Evolutionary conservation across 2,888 invertebrate genomes (phyloP).

Genomic region (Aphidoletes aphidimyza): DNA sequence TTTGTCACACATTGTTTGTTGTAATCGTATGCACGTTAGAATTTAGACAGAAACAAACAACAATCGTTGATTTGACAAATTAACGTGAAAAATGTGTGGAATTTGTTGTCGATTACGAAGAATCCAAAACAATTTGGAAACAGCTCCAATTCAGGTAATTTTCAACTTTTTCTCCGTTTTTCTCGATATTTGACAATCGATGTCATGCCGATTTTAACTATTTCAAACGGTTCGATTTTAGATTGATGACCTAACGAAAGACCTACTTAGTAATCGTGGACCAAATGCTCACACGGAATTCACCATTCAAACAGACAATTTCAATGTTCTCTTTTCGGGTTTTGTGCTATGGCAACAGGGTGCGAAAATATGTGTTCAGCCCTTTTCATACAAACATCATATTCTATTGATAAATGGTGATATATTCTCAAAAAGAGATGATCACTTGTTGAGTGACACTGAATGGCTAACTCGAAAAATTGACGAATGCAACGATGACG

Average conservation of each 20-base stretch:
- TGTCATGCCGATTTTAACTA: background rate
- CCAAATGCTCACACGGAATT: conserved; percentile 58
- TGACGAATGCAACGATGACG: conserved; percentile 59
- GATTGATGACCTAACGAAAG: conserved; percentile 54
- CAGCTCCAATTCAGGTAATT: background rate
- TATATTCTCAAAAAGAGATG: conserved; percentile 73
- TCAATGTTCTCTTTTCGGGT: conserved; percentile 63
- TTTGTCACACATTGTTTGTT: background rate
- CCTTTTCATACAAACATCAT: conserved; percentile 72
- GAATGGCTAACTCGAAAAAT: conserved; percentile 67
- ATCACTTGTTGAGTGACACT: conserved; percentile 68
- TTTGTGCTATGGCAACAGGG: conserved; percentile 90
- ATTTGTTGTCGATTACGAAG: conserved; percentile 13
- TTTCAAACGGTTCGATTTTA: background rate
- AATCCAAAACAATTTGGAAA: background rate
- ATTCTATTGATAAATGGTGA: conserved; percentile 91
- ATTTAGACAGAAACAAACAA: background rate
- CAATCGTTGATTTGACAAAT: background rate
- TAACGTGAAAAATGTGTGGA: conserved; percentile 43
- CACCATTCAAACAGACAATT: background rate
- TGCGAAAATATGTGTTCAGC: conserved; percentile 72
- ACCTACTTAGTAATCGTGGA: conserved; percentile 59
- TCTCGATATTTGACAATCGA: background rate
- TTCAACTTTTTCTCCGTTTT: background rate
- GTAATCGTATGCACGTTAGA: background rate